A percentile compares a stretch with the other conserved stretches of the same genome.
Evolutionary conservation across 2,888 invertebrate species (phyloP).

Genomic region (Drosophila demipolita): DNA sequence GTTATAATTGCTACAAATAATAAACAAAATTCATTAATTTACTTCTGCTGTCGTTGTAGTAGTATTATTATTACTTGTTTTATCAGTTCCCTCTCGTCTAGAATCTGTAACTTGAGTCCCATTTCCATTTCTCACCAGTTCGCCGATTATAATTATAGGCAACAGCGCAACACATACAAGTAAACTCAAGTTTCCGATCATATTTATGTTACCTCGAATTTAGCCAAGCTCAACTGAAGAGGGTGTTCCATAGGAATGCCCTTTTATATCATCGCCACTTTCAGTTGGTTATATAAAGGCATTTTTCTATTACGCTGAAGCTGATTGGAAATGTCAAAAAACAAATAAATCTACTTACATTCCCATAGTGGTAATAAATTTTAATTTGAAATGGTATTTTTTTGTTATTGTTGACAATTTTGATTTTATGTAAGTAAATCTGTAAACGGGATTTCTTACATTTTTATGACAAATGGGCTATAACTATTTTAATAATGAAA

Average conservation of each 20-base stretch:
- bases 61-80: background rate
- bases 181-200: conserved; percentile 4
- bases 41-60: conserved; percentile 2
- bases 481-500: background rate
- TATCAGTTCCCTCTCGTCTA: background rate
- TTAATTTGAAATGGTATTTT: background rate
- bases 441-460: background rate
- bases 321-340: background rate
- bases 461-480: background rate
- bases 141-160: background rate
- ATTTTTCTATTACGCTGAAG: conserved; percentile 8
- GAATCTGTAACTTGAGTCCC: no score
- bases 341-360: background rate
- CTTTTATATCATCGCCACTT: conserved; percentile 1
- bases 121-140: background rate
- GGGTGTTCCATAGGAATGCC: background rate
- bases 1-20: background rate
- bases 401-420: background rate
- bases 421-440: background rate
- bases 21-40: background rate
- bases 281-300: no score
- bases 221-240: background rate
- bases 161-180: background rate
- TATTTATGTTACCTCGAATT: background rate
- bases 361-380: background rate